phyloP scores from a whole-genome alignment of 2,797 vertebrate species.

The Cossypha heuglini region DNA sequence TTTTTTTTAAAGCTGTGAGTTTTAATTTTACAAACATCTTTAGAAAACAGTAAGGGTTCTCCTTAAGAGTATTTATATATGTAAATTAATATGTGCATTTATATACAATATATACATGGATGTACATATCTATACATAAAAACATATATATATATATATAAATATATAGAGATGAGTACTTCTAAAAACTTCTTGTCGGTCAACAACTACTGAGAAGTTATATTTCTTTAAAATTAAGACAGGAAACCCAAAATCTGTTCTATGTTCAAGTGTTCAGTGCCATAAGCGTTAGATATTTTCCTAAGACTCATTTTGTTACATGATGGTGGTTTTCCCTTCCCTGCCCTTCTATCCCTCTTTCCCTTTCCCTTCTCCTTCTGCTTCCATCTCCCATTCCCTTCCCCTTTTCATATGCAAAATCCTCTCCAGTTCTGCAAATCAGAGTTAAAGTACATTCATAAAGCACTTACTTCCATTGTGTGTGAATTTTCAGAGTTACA shows the following conservation, averaged over 20 bases:
- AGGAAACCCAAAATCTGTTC: background rate
- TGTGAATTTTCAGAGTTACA: background rate
- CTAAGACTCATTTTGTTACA: background rate
- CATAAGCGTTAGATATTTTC: background rate
- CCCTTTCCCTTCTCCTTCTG: background rate
- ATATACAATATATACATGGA: no score
- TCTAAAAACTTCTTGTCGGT: background rate
- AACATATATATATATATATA: background rate
- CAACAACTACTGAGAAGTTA: background rate
- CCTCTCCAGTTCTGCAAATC: background rate
- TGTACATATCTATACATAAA: background rate
- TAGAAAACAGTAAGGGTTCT: background rate
- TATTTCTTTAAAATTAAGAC: background rate
- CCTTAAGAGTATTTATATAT: background rate
- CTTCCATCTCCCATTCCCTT: no score
- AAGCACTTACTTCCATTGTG: background rate
- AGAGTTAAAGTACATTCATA: background rate
- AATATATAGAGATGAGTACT: background rate
- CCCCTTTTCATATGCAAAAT: background rate
- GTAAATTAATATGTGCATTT: background rate
- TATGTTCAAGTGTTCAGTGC: background rate
- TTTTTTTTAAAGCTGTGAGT: fast-evolving
- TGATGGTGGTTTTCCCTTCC: fast-evolving
- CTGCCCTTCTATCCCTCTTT: background rate
- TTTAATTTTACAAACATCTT: background rate